A percentile compares a stretch with the other conserved stretches of the same genome.
Conservation (phyloP, 2,888 invertebrate species). For the Tryphoninae sp. region DNA sequence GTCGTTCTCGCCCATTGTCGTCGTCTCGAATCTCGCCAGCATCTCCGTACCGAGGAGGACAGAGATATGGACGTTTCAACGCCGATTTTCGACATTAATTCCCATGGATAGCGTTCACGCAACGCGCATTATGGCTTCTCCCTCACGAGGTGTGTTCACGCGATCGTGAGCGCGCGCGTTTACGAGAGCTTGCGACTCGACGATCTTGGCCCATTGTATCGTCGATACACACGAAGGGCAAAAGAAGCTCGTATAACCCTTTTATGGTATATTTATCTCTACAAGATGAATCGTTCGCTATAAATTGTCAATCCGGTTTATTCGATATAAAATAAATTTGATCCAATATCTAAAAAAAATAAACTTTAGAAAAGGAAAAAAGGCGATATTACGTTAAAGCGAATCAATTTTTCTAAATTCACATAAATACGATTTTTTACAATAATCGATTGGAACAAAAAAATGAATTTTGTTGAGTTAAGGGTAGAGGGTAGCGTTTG, state of each 20-base stretch:
- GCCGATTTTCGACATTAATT: slow-evolving; percentile 61
- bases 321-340: too few relatives aligned
- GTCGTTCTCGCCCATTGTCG: slow-evolving; percentile 1
- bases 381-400: too few relatives aligned
- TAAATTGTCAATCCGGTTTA: too few relatives aligned
- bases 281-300: too few relatives aligned
- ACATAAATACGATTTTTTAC: too few relatives aligned
- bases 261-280: neutral
- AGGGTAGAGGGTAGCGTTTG: neutral
- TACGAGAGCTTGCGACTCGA: slow-evolving; percentile 41
- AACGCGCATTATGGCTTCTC: slow-evolving; percentile 17
- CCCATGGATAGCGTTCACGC: slow-evolving; percentile 27
- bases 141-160: slow-evolving; percentile 18
- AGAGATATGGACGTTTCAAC: slow-evolving; percentile 21
- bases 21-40: slow-evolving; percentile 38
- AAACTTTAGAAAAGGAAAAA: too few relatives aligned
- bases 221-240: neutral
- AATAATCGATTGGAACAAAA: too few relatives aligned
- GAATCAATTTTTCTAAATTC: too few relatives aligned
- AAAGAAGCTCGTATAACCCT: slow-evolving; percentile 19
- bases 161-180: slow-evolving; percentile 45
- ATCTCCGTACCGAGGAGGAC: neutral
- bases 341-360: too few relatives aligned
- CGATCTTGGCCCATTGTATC: slow-evolving; percentile 11
- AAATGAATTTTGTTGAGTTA: too few relatives aligned